A percentile compares a stretch with the other conserved stretches of the same genome.
phyloP scores from a whole-genome alignment of 2,797 vertebrate species.

The Bovichtus variegatus region DNA sequence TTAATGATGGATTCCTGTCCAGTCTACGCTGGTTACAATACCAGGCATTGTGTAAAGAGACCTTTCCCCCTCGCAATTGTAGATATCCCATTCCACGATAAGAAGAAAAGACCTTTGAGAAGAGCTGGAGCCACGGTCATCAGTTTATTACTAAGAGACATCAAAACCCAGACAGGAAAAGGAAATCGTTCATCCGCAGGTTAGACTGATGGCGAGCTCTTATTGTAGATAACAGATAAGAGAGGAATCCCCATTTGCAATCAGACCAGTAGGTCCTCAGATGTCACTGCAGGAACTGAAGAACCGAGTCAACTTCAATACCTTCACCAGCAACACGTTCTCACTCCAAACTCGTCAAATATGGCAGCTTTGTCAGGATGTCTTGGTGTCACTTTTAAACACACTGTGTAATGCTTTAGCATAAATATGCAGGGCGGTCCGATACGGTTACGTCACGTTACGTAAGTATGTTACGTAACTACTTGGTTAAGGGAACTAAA shows the following conservation, averaged over 20 bases:
- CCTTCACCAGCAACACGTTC: not conserved
- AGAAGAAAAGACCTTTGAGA: conserved; percentile 64
- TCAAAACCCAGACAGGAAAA: conserved; percentile 69
- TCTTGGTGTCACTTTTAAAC: no score
- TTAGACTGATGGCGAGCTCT: conserved; percentile 42
- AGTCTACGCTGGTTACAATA: conserved; percentile 73
- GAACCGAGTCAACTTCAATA: conserved; percentile 19
- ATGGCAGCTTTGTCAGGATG: no score
- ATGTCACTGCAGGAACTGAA: conserved; percentile 32
- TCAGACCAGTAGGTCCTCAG: conserved; percentile 18
- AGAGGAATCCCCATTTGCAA: conserved; percentile 56
- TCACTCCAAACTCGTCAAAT: no score
- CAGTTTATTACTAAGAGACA: conserved; percentile 66
- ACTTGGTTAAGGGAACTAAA: no score
- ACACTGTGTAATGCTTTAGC: no score
- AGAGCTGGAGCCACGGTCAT: conserved; percentile 47
- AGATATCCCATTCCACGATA: conserved; percentile 76
- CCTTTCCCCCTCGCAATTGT: conserved; percentile 48
- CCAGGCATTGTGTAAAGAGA: conserved; percentile 74
- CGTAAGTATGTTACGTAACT: no score
- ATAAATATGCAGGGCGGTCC: no score
- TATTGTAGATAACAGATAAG: conserved; percentile 50
- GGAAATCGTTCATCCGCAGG: conserved; percentile 54
- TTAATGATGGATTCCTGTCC: conserved; percentile 68
- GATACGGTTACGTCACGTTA: no score